Base-by-base conservation (phyloP, 2,888 invertebrate genomes). In the Apotomis turbidana region DNA sequence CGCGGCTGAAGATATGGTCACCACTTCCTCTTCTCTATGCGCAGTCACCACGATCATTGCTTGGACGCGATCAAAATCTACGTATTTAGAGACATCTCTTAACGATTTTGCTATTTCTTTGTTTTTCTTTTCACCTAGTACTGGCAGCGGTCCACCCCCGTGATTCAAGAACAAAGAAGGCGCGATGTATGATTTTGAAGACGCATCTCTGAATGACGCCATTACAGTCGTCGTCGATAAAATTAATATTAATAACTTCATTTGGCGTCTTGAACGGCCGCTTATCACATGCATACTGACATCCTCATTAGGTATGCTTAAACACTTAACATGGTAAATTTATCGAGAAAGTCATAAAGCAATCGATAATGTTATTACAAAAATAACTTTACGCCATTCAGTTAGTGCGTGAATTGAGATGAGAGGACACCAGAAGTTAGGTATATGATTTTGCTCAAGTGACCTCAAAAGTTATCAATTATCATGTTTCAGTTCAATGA, bases 121-220 rank as follows among this genome's bases (percentile, higher is more conserved):
- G 38, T 86, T 83, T 62, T 79, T 4, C 75, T 82, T 78, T 59
- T 82, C 93, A 10, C 90, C 90, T 58, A 93, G 79, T 5, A 93
- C 82, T 4, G 93, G 93, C 76, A 92, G 62, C 0, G 93, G 93
- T 4, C 93, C 93, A 74, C 93, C 93, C 10, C 93, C 93, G 71
- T 93, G 93, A 76, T 93, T 93, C 1, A 93, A 91, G 68, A 93
- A 93, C 46, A 93, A 62, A 10, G 93, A 90, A 60, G 93, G 93
- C 61, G 92, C 93, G 41, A 57, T n/a, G 49, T 68, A 71, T 0
- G 36, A 13, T 41, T 52, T 54, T 9, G 41, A 54, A 13, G 15
- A 15, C 1, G 57, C 10, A 5, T 54, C 54, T 38, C 8, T 12
- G 10, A 38, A 54, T 41, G 13, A 54, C 63, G 63, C 63, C 63